Conservation (phyloP, 1,140 invertebrate genomes). For the Drosophila serrata region DNA sequence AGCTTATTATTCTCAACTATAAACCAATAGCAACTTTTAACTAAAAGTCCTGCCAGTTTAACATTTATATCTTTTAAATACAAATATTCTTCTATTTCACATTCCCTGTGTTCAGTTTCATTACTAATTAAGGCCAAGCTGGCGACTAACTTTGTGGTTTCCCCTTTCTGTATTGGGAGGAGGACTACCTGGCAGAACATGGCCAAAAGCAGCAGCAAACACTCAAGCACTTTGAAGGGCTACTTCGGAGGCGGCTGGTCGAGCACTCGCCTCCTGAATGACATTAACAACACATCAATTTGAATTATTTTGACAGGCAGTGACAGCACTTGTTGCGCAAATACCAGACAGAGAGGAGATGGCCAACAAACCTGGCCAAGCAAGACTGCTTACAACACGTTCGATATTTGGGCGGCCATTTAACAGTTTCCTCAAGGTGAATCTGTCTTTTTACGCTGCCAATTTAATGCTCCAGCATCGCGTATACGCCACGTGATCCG, state of each 20-base stretch:
- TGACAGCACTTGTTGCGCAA: conserved; percentile 68
- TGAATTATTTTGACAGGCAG: conserved; percentile 76
- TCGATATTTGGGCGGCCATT: conserved; percentile 15
- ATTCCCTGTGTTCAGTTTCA: not conserved
- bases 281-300: conserved; percentile 75
- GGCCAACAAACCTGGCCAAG: conserved; percentile 5
- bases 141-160: conserved; percentile 23
- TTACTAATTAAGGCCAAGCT: conserved; percentile 36
- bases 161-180: conserved; percentile 12
- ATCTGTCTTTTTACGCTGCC: conserved; percentile 7
- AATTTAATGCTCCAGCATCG: conserved; percentile 14
- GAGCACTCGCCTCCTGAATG: conserved; percentile 33
- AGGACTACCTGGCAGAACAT: conserved; percentile 12
- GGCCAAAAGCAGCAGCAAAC: conserved; percentile 6
- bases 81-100: not conserved
- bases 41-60: not conserved
- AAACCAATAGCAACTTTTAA: not conserved
- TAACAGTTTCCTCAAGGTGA: conserved; percentile 14
- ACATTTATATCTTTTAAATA: too few relatives aligned
- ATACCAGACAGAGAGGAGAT: conserved; percentile 1
- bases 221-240: conserved; percentile 56
- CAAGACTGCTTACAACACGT: conserved; percentile 46
- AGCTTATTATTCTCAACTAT: too few relatives aligned
- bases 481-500: conserved; percentile 39
- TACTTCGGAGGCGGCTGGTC: conserved; percentile 22